Base-by-base conservation (phyloP, 2,888 invertebrate species). In the Tenthredo livida region DNA sequence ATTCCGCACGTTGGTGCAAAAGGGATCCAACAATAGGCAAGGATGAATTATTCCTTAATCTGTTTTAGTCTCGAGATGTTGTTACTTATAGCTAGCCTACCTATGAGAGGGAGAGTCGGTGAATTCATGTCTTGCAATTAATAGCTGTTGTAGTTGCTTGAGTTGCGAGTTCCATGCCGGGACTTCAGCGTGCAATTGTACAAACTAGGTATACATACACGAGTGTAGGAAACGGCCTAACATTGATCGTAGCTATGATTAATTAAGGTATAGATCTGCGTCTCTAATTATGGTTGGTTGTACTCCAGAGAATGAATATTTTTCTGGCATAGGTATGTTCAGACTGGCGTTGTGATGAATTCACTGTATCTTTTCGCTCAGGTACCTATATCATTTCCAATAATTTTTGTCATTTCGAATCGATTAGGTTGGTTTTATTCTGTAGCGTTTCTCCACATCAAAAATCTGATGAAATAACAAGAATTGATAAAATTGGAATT, bases 41-140 rank as follows among this genome's bases (percentile, higher is more conserved):
- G 61, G 37, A 58, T 61, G 80, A 80, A 61, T 80, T 80, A 65
- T 80, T 80, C 80, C 40, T 65, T 80, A 65, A 80, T 80, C 80
- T 65, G 80, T 65, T 80, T 65, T 29, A 37, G 80, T 80, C 61
- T 65, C 80, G 80, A 37, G 80, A 80, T 80, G 65, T 80, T 80
- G 80, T 61, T 80, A 80, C 80, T 65, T 37, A 54, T 61, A 54
- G 61, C 40, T 29, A 10, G 54, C 50, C 77, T 54, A 29, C 50
- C 77, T 54, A 50, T 9, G 54, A 54, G 40, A 61, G 40, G 80
- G 65, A n/a, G 40, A 80, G 61, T 9, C 61, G 58, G 58, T 25
- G 47, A 80, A 80, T 80, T 61, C 80, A 37, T 54, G 21, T 80
- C 40, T 61, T 40, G 80, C 17, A 80, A 80, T 40, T 65, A 80